These are phyloP conservation scores for Antennarius striatus DNA, from an alignment of 2,113 vertebrate species.

Conservation along the genomic window DNA sequence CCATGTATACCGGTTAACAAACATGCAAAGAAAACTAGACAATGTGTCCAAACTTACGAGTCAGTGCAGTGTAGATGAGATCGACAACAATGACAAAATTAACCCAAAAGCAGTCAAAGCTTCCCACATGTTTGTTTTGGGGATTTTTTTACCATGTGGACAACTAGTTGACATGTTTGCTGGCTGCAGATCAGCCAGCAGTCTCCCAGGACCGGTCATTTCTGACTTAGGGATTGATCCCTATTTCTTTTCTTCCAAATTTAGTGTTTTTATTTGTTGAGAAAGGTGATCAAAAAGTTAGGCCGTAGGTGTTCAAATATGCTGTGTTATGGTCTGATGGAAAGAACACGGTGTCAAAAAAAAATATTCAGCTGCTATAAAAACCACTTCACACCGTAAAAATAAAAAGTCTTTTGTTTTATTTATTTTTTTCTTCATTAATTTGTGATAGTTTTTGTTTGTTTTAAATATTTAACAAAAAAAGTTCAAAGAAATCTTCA, in stretches of 20 bases:
- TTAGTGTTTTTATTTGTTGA: neutral
- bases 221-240: slow-evolving; percentile 17
- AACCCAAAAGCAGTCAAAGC: slow-evolving; percentile 3
- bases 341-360: neutral
- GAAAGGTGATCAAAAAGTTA: slow-evolving; percentile 23
- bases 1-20: no score
- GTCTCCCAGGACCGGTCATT: slow-evolving; percentile 1
- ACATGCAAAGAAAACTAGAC: no score
- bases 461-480: slow-evolving; percentile 21
- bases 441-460: slow-evolving; percentile 20
- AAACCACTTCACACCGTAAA: slow-evolving; percentile 13
- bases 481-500: slow-evolving; percentile 20
- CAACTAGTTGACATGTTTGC: slow-evolving; percentile 2
- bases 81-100: neutral
- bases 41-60: no score
- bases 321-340: slow-evolving; percentile 3
- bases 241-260: slow-evolving; percentile 12
- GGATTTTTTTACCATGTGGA: neutral
- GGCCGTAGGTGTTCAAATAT: slow-evolving; percentile 40
- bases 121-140: no score
- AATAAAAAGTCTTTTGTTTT: no score
- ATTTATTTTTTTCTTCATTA: neutral
- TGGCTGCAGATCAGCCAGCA: slow-evolving; percentile 13
- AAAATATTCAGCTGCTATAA: slow-evolving; percentile 36
- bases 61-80: no score